Base-by-base conservation (phyloP, 2,113 vertebrate genomes). In the Mus spicilegus region DNA sequence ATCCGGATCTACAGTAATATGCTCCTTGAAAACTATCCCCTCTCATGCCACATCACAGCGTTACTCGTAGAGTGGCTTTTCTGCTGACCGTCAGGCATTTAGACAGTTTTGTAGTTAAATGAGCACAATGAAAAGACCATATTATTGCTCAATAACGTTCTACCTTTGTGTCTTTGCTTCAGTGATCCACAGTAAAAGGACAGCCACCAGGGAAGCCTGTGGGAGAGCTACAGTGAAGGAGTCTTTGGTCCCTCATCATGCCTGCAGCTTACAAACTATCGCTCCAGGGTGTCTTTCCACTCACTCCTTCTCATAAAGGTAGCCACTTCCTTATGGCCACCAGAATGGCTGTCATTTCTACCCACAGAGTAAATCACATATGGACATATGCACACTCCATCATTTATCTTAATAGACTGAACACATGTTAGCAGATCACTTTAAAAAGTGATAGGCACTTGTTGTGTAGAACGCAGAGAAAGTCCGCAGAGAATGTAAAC, bases 281-380 rank as follows among this genome's bases (percentile, higher is more conserved):
- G n/a, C 92, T 89, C 95, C 39, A 24, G 73, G 85, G 30, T 17
- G 89, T 26, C 19, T 94, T 93, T 78, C 28, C 51, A 72, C 78
- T n/a, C 0, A 16, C 20, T 72, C 51, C 33, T 73, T 73, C 93
- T 85, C 91, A 69, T 2, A 56, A 42, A 88, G n/a, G 58, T 86
- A 78, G 76, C 77, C 0, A 0, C 26, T 54, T 61, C 56, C 33
- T 93, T n/a, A 63, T 77, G 42, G 91, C 90, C 30, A 77, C 46
- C 51, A 54, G 10, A 63, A 89, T 42, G 65, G 91, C 76, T 77
- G 93, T 73, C 76, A 13, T 84, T 91, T 78, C 76, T 80, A 80
- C 70, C 54, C 42, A 30, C 4, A 36, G 67, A 77, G 46, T 20
- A 77, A 91, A 54, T 54, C 80, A n/a, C 33, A 5, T 3, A n/a